Evolutionary conservation across 1,140 invertebrate species (phyloP).

Genomic region (Trypoxylus dichotomus): DNA sequence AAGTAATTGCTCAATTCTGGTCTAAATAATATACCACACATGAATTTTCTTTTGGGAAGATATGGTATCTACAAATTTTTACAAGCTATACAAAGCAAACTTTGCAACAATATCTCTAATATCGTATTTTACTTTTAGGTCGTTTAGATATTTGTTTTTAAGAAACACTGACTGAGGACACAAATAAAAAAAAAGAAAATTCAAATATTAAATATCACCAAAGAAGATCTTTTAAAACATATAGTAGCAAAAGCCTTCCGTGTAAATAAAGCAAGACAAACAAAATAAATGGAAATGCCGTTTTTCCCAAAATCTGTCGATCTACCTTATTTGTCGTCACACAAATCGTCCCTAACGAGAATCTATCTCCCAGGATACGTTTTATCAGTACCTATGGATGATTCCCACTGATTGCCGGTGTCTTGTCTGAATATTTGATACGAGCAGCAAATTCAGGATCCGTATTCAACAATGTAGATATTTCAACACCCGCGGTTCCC

Average conservation of each 20-base stretch:
- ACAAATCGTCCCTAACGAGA: slow-evolving; percentile 5
- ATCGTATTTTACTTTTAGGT: too few relatives aligned
- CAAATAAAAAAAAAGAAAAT: too few relatives aligned
- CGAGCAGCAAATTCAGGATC: not conserved
- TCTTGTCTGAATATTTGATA: slow-evolving; percentile 24
- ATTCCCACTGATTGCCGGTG: slow-evolving; percentile 8
- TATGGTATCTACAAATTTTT: too few relatives aligned
- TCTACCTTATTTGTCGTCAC: not conserved
- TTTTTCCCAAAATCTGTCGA: not conserved
- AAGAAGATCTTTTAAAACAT: not conserved
- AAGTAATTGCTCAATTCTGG: too few relatives aligned
- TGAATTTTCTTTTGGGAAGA: too few relatives aligned
- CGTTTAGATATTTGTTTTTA: too few relatives aligned
- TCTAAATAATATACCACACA: too few relatives aligned
- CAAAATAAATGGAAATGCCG: not conserved
- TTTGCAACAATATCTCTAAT: too few relatives aligned
- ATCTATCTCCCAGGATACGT: not conserved
- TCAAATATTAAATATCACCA: not conserved
- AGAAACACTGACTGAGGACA: too few relatives aligned
- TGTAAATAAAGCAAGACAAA: not conserved
- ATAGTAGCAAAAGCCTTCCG: not conserved
- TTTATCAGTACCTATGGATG: slow-evolving; percentile 8
- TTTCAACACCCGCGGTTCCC: slow-evolving; percentile 9
- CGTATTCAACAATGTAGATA: slow-evolving; percentile 13
- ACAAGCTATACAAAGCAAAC: too few relatives aligned